Conservation (phyloP, 2,797 vertebrate species). For the Typhlichthys eigenmanni region DNA sequence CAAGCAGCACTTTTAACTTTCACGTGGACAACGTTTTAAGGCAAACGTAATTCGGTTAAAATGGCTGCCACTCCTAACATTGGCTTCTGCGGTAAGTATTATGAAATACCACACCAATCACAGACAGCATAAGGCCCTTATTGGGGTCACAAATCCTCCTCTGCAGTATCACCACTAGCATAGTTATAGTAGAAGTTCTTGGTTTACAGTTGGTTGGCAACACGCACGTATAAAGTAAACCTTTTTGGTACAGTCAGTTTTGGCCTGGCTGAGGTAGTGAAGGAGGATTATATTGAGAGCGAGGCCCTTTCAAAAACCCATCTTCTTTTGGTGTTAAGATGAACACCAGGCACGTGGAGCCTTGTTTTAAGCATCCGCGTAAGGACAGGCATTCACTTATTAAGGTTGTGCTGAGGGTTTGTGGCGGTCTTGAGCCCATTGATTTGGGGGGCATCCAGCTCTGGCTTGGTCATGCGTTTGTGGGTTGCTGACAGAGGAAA, state of each 20-base stretch:
- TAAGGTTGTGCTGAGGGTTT: constrained; percentile 55
- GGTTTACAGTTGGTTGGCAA: neutral
- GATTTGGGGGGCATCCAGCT: constrained; percentile 55
- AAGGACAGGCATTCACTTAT: constrained; percentile 35
- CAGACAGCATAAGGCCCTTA: constrained; percentile 14
- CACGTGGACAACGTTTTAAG: neutral
- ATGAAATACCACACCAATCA: neutral
- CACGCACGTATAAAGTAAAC: constrained; percentile 1
- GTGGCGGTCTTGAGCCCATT: constrained; percentile 55
- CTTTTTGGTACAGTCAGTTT: constrained; percentile 28
- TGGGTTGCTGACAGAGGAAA: constrained; percentile 62
- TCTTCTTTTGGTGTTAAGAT: constrained; percentile 24
- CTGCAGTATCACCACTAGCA: constrained; percentile 19
- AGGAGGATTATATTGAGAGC: constrained; percentile 32
- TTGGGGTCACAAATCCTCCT: constrained; percentile 6
- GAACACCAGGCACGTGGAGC: constrained; percentile 18
- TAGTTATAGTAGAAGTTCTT: constrained; percentile 7
- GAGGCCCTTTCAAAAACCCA: constrained; percentile 14
- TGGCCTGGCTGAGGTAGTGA: constrained; percentile 48
- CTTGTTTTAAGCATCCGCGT: neutral
- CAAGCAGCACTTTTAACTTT: constrained; percentile 22
- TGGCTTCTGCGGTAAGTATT: constrained; percentile 7
- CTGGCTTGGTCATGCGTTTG: constrained; percentile 66
- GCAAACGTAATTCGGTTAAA: constrained; percentile 3
- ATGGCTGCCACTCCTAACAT: constrained; percentile 7